Conservation (phyloP, 2,888 invertebrate genomes). For the Chrysotoxum bicinctum region DNA sequence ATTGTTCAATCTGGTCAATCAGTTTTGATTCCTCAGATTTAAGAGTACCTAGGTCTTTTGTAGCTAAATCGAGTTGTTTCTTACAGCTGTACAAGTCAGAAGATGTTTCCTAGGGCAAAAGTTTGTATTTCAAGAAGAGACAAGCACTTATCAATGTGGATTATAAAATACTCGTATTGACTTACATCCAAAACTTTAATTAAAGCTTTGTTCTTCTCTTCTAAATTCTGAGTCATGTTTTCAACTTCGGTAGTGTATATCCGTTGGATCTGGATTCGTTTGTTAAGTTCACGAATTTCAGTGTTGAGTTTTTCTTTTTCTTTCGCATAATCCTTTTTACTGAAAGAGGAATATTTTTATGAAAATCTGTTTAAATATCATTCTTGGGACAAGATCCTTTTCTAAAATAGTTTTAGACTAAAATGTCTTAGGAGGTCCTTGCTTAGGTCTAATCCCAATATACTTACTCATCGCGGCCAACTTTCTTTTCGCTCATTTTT, state of each 20-base stretch:
- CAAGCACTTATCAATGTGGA: not conserved
- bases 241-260: slow-evolving; percentile 80
- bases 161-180: not conserved
- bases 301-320: slow-evolving; percentile 79
- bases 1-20: slow-evolving; percentile 77
- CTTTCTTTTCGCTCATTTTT: slow-evolving; percentile 77
- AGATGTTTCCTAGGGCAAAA: slow-evolving; percentile 78
- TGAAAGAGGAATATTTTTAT: slow-evolving; percentile 15
- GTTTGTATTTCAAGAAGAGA: too few relatives aligned
- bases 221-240: slow-evolving; percentile 77
- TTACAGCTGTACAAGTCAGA: slow-evolving; percentile 79
- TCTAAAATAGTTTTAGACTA: too few relatives aligned
- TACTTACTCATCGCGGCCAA: slow-evolving; percentile 75
- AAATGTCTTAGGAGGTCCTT: too few relatives aligned
- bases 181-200: slow-evolving; percentile 79
- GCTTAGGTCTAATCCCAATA: too few relatives aligned
- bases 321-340: slow-evolving; percentile 78
- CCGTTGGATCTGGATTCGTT: slow-evolving; percentile 79
- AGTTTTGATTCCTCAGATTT: slow-evolving; percentile 77
- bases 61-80: slow-evolving; percentile 77
- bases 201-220: slow-evolving; percentile 80
- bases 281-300: slow-evolving; percentile 80
- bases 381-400: too few relatives aligned
- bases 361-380: too few relatives aligned
- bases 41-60: slow-evolving; percentile 76